phyloP scores from a whole-genome alignment of 2,797 vertebrate genomes.

The Morelia viridis region DNA sequence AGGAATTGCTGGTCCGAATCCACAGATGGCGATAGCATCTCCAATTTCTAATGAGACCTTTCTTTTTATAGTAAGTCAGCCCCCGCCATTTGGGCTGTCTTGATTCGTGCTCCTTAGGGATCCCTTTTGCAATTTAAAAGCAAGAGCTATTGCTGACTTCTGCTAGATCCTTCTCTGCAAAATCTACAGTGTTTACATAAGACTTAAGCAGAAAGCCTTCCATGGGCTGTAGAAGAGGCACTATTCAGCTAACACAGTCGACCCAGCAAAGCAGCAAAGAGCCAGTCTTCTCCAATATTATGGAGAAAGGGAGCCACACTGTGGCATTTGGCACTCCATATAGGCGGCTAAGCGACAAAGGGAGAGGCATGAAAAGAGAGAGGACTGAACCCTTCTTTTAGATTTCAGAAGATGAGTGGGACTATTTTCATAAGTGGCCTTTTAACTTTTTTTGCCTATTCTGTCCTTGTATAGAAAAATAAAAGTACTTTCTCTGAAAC shows the following conservation, averaged over 20 bases:
- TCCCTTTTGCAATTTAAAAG: neutral
- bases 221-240: neutral
- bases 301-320: neutral
- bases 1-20: neutral
- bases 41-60: neutral
- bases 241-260: neutral
- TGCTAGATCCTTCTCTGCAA: neutral
- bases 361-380: neutral
- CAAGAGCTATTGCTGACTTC: neutral
- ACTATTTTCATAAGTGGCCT: slow-evolving; percentile 19
- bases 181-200: slow-evolving; percentile 14
- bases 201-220: neutral
- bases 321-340: neutral
- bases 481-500: slow-evolving; percentile 20
- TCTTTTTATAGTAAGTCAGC: neutral
- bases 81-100: neutral
- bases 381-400: neutral
- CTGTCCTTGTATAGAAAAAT: slow-evolving; percentile 19
- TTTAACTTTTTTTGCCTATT: neutral
- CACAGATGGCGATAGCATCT: too few relatives aligned
- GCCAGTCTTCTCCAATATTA: neutral
- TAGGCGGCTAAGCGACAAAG: neutral
- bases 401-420: neutral
- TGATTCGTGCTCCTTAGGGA: neutral
- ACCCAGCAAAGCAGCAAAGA: neutral